Evolutionary conservation across 2,888 invertebrate species (phyloP).

Genomic region (Parnassius glacialis): DNA sequence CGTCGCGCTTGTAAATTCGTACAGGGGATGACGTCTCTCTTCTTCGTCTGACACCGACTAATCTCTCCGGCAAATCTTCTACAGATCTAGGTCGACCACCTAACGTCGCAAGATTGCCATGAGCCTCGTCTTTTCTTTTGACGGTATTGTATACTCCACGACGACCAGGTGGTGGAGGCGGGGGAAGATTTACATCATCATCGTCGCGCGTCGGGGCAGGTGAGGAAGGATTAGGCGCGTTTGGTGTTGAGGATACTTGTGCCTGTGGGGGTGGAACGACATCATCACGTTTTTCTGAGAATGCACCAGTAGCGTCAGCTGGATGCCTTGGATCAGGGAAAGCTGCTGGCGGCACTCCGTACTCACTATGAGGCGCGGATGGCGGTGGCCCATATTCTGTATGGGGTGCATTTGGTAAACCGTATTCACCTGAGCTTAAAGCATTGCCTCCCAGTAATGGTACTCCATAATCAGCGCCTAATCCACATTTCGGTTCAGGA

Average conservation of each 20-base stretch:
- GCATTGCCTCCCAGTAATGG: slow-evolving; percentile 83
- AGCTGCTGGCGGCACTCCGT: slow-evolving; percentile 89
- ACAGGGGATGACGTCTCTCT: slow-evolving; percentile 84
- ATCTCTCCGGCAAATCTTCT: slow-evolving; percentile 89
- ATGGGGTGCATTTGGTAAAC: slow-evolving; percentile 75
- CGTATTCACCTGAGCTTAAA: slow-evolving; percentile 83
- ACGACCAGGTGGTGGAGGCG: slow-evolving; percentile 91
- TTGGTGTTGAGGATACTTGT: slow-evolving; percentile 88
- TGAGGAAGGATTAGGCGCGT: slow-evolving; percentile 77
- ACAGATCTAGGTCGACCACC: slow-evolving; percentile 94
- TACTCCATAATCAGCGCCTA: slow-evolving; percentile 85
- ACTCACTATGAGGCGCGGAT: slow-evolving; percentile 83
- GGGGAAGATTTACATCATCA: slow-evolving; percentile 88
- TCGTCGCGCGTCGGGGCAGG: slow-evolving; percentile 79
- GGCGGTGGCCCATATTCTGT: slow-evolving; percentile 88
- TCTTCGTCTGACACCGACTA: slow-evolving; percentile 87
- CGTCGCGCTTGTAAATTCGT: slow-evolving; percentile 90
- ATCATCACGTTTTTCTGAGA: slow-evolving; percentile 90
- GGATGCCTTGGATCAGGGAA: slow-evolving; percentile 94
- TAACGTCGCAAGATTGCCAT: slow-evolving; percentile 89
- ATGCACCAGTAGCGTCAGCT: slow-evolving; percentile 90
- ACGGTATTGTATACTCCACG: slow-evolving; percentile 90
- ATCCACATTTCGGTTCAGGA: slow-evolving; percentile 93
- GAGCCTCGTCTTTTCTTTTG: slow-evolving; percentile 89
- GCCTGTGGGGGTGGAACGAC: slow-evolving; percentile 91